Base-by-base conservation (phyloP, 2,888 invertebrate species). In the Amphipyra tragopoginis region DNA sequence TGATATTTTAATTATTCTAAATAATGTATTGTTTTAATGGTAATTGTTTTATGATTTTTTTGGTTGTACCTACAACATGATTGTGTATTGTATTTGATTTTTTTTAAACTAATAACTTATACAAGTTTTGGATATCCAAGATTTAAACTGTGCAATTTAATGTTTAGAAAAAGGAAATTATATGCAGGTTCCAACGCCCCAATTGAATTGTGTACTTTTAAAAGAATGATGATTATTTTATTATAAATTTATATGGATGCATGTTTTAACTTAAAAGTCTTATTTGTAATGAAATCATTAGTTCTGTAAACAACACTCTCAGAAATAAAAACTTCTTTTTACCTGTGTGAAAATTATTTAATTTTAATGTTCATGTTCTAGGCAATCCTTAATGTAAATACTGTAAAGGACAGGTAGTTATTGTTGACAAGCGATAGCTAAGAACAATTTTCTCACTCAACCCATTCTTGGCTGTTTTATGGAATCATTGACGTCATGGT, bases 171-270 rank as follows among this genome's bases (percentile, higher is more conserved):
- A 52, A 26, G 11, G 75, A 85, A 86, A 84, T 86, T 82, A 87
- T 85, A 86, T 88, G 92, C 92, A 91, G 86, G 86, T 90, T 91
- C 92, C 90, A 84, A 85, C 83, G 90, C 92, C 92, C 93, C 92
- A 91, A 91, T 65, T 51, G 79, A 72, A 80, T 65, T 62, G 54
- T 67, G 70, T 78, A 72, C 61, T 70, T 59, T 53, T 38, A 59
- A 61, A 67, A 67, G 69, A 63, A 71, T 57, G 53, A 55, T 48
- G 65, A 70, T 73, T 75, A 77, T 75, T 82, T 79, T 72, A 66
- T 72, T 73, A 76, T 72, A 80, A 78, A 73, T 81, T 73, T 81
- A 80, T 75, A 79, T 63, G 66, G 74, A 79, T 73, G 76, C 65
- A 79, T 77, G 79, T 79, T 65, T 73, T 75, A 56, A 76, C 65